Base-by-base conservation (phyloP, 2,888 invertebrate species). In the Cotesia congregata region DNA sequence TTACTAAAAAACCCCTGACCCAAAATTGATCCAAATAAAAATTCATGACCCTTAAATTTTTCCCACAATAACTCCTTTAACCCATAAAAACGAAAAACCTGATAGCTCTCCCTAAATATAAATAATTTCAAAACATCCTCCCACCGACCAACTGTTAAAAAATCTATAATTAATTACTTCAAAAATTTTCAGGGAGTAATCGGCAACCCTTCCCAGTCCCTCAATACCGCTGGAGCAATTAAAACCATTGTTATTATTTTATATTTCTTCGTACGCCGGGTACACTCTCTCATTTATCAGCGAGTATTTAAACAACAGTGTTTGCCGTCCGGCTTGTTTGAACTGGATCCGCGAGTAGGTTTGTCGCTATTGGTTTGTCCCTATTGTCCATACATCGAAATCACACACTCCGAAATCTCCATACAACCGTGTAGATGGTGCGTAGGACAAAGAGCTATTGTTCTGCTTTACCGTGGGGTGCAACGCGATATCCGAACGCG, bases 391-490 rank as follows among this genome's bases (percentile, higher is more conserved):
- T 50, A 50, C 50, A 50, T 50, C 7, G 30, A 30, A 30, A 2
- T 30, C 12, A 50, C 12, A 50, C 7, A 50, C 7, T 9, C 7
- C 50, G 12, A 50, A 12, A 50, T 50, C 7, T 7, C 9, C 12
- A 50, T 50, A 50, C 12, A 50, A 12, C 7, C 50, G 50, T 50
- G 12, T 50, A 12, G 50, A 50, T n/a, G 38, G 30, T 62, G 65
- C 73, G 73, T 73, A 73, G 67, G 73, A 73, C 73, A 73, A 73
- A 73, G 73, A 73, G 20, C 73, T 67, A 73, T 73, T 73, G 73
- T 73, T 73, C 73, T 73, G 67, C 59, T 73, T 73, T 73, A 67
- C 65, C 67, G 73, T 73, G 73, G 73, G 73, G 73, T 73, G 73
- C 65, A 73, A 72, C 41, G 72, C 65, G 73, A 73, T 73, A 73